Percentiles rank a stretch among this genome's conserved stretches.
Conservation (phyloP, 2,113 vertebrate genomes). For the Corythoichthys haematopterus region DNA sequence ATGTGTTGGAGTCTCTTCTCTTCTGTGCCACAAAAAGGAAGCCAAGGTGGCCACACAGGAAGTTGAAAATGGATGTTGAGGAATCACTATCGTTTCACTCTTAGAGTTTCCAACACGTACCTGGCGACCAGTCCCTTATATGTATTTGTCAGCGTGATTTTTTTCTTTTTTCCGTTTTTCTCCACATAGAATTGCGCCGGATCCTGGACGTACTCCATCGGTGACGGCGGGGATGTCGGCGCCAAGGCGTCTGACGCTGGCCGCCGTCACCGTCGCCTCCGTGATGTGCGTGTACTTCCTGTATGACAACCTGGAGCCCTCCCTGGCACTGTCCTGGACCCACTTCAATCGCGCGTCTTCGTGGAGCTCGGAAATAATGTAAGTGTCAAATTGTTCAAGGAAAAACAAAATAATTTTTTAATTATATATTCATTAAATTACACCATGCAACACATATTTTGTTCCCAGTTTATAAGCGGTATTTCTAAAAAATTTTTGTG, state of each 20-base stretch:
- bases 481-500: too few species aligned
- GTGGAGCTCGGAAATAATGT: too few species aligned
- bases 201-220: neutral
- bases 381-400: too few species aligned
- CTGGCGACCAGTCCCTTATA: neutral
- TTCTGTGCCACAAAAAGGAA: neutral
- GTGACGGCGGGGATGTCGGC: slow-evolving; percentile 20
- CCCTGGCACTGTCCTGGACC: neutral
- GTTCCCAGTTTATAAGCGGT: too few species aligned
- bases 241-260: slow-evolving; percentile 26
- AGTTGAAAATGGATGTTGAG: neutral
- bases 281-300: slow-evolving; percentile 53
- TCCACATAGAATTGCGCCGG: neutral
- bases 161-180: neutral
- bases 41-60: neutral
- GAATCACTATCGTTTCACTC: neutral
- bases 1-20: neutral
- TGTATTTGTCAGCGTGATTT: neutral
- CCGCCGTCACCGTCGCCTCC: neutral
- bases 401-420: too few species aligned
- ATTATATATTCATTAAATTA: too few species aligned
- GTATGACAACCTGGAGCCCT: slow-evolving; percentile 16
- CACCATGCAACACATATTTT: too few species aligned
- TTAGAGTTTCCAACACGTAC: neutral
- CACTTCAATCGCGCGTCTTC: neutral